Percentiles rank a stretch among this genome's conserved stretches.
Conservation (phyloP, 1,140 invertebrate species). For the Lepidurus apus region DNA sequence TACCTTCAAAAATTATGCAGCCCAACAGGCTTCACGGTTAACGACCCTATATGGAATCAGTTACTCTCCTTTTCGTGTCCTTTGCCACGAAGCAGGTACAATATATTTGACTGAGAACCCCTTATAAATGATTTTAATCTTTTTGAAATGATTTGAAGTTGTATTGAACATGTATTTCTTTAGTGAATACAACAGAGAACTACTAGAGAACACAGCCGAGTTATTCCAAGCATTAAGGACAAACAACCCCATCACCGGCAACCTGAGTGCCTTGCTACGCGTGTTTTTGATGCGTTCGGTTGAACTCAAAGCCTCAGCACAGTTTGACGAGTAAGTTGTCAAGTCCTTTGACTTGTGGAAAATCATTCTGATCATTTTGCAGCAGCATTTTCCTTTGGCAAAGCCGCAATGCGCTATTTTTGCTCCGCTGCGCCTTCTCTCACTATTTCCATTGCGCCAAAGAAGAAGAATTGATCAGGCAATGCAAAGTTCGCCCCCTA, state of each 20-base stretch:
- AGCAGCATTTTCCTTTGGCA: constrained; percentile 92
- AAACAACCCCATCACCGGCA: constrained; percentile 79
- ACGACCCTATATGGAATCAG: constrained; percentile 90
- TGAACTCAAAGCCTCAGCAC: constrained; percentile 72
- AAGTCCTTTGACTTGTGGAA: constrained; percentile 23
- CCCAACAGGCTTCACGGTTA: constrained; percentile 68
- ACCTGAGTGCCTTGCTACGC: constrained; percentile 76
- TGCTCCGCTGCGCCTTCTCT: constrained; percentile 80
- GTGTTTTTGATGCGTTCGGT: constrained; percentile 72
- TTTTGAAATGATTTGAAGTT: too few species aligned
- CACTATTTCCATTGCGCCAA: constrained; percentile 76
- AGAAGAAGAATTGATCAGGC: constrained; percentile 66
- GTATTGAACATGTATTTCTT: constrained; percentile 25
- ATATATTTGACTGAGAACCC: constrained; percentile 1
- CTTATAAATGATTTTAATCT: too few species aligned
- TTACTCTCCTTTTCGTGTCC: constrained; percentile 85
- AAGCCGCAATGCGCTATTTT: constrained; percentile 87
- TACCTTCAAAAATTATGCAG: constrained; percentile 71
- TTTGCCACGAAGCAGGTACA: constrained; percentile 63
- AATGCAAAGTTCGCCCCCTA: constrained; percentile 57
- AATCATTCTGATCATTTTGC: constrained; percentile 42
- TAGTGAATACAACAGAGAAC: background rate
- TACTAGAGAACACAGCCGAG: constrained; percentile 38
- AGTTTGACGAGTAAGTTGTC: constrained; percentile 72
- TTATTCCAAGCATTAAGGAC: constrained; percentile 64